A percentile compares a stretch with the other conserved stretches of the same genome.
phyloP scores from a whole-genome alignment of 92 coral and sea anemone species.

The Montipora capitata region DNA sequence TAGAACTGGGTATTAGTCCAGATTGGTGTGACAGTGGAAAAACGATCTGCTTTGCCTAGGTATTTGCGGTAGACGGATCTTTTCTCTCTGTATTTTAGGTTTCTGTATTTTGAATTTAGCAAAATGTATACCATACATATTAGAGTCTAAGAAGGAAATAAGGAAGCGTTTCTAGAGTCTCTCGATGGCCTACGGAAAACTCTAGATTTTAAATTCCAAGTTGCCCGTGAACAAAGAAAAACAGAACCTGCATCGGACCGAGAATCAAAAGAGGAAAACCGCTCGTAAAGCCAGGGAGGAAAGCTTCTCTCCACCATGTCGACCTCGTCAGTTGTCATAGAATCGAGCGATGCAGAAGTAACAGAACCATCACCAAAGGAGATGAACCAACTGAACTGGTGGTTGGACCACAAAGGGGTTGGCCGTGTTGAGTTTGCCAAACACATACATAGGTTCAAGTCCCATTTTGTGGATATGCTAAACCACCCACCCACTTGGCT shows the following conservation, averaged over 20 bases:
- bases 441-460: background rate
- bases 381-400: background rate
- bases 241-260: background rate
- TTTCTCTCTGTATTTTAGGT: background rate
- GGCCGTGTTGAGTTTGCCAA: slow-evolving; percentile 12
- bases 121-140: background rate
- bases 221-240: background rate
- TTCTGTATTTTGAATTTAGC: background rate
- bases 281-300: background rate
- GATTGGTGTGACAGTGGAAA: background rate
- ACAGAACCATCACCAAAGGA: slow-evolving; percentile 4
- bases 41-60: slow-evolving; percentile 6
- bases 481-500: slow-evolving; percentile 11
- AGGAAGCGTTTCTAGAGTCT: background rate
- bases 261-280: background rate
- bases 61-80: background rate
- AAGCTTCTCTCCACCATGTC: no score
- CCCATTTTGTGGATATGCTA: slow-evolving; percentile 5
- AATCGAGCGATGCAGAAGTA: no score
- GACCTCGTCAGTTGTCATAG: no score
- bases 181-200: background rate
- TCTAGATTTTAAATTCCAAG: background rate
- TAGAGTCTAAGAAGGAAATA: background rate
- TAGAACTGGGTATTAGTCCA: background rate
- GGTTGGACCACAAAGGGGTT: slow-evolving; percentile 13